Percentiles rank a stretch among this genome's conserved stretches.
phyloP scores from a whole-genome alignment of 2,888 invertebrate genomes.

The Petrolisthes manimaculis region DNA sequence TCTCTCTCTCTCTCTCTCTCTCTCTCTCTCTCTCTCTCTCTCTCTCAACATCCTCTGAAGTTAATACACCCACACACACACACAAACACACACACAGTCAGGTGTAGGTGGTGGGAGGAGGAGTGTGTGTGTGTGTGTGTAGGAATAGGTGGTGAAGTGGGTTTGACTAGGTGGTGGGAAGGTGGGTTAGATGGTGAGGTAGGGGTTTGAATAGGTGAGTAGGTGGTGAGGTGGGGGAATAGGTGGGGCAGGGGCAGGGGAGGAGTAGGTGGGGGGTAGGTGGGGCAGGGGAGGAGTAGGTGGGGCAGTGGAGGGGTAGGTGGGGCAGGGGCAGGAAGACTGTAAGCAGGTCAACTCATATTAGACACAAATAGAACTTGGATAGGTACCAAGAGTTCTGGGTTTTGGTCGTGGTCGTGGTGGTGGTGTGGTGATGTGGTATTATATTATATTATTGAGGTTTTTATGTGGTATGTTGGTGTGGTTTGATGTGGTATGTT shows the following conservation, averaged over 20 bases:
- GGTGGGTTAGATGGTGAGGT: neutral
- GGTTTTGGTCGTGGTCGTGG: neutral
- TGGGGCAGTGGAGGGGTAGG: neutral
- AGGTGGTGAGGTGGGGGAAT: neutral
- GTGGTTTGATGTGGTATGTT: too few species aligned
- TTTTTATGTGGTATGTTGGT: too few species aligned
- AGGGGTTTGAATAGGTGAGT: neutral
- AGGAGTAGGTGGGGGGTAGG: neutral
- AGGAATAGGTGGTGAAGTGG: neutral
- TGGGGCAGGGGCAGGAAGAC: neutral
- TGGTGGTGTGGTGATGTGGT: too few species aligned
- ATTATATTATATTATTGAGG: too few species aligned
- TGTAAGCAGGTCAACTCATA: slow-evolving; percentile 19
- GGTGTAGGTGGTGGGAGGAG: neutral
- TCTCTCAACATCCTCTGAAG: too few species aligned
- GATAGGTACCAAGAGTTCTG: neutral
- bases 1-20: too few species aligned
- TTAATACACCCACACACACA: too few species aligned
- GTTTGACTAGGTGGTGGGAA: neutral
- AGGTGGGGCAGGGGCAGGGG: neutral
- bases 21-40: too few species aligned
- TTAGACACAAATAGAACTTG: neutral
- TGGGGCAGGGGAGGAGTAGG: neutral
- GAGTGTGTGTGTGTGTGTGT: neutral
- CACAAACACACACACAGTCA: too few species aligned